A percentile compares a stretch with the other conserved stretches of the same genome.
Conservation (phyloP, 2,113 vertebrate genomes). For the Sinocyclocheilus grahami region DNA sequence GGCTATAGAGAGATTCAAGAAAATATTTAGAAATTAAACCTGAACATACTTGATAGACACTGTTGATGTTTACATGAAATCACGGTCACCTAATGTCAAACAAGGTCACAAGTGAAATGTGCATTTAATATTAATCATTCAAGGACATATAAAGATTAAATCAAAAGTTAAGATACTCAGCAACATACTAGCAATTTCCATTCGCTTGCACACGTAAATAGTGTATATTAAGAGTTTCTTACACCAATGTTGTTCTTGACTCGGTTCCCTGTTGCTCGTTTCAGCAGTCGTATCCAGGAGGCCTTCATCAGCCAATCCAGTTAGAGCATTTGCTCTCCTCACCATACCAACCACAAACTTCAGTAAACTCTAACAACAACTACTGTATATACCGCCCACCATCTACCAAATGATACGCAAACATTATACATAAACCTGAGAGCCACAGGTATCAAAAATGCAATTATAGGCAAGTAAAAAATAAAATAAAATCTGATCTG, state of each 20-base stretch:
- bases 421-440: background rate
- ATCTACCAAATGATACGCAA: background rate
- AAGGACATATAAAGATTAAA: background rate
- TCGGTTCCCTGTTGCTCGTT: constrained; percentile 97
- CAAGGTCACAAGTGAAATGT: background rate
- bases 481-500: background rate
- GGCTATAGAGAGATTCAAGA: background rate
- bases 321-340: constrained; percentile 57
- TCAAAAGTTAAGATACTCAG: background rate
- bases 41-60: background rate
- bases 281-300: constrained; percentile 98
- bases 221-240: constrained; percentile 72
- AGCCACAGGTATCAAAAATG: background rate
- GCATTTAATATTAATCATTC: background rate
- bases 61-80: background rate
- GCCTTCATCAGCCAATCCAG: constrained; percentile 95
- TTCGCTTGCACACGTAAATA: background rate
- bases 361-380: constrained; percentile 39
- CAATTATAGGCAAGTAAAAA: background rate
- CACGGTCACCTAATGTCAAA: background rate
- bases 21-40: background rate
- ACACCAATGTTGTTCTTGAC: constrained; percentile 96
- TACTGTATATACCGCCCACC: background rate
- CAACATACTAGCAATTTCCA: background rate
- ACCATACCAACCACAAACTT: constrained; percentile 62